Conservation (phyloP, 2,888 invertebrate genomes). For the Drosophila fungiperda region DNA sequence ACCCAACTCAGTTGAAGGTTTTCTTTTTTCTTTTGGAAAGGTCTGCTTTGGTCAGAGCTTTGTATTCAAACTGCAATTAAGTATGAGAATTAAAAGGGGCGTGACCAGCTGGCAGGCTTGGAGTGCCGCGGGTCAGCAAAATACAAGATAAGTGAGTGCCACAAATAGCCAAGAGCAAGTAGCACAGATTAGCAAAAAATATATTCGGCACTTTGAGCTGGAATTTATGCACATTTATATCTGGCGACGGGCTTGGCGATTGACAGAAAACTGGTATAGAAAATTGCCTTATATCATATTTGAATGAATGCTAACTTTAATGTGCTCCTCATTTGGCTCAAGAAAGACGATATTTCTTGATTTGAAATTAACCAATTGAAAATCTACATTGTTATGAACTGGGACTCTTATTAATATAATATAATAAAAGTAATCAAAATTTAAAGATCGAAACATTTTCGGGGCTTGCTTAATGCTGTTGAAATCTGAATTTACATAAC, state of each 20-base stretch:
- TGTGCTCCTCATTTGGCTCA: neutral
- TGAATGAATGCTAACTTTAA: neutral
- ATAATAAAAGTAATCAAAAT: too few relatives aligned
- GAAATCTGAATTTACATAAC: too few relatives aligned
- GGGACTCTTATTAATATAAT: neutral
- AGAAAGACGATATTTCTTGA: neutral
- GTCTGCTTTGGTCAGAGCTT: slow-evolving; percentile 20
- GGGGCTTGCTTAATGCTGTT: too few relatives aligned
- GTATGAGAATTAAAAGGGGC: slow-evolving; percentile 50
- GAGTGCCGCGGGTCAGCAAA: slow-evolving; percentile 3
- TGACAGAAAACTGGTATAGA: neutral
- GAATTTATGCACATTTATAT: neutral
- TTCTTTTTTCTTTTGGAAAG: neutral
- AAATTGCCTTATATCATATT: neutral
- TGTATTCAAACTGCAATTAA: slow-evolving; percentile 59
- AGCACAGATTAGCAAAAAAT: slow-evolving; percentile 5
- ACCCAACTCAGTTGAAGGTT: neutral
- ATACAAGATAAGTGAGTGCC: slow-evolving; percentile 1
- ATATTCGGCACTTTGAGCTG: neutral
- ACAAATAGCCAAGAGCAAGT: slow-evolving; percentile 1
- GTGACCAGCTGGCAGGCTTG: slow-evolving; percentile 19
- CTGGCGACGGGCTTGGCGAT: neutral
- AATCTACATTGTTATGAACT: neutral
- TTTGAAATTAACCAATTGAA: neutral
- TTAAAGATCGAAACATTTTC: too few relatives aligned